Base-by-base conservation (phyloP, 2,113 vertebrate species). In the Cephalophus harveyi region DNA sequence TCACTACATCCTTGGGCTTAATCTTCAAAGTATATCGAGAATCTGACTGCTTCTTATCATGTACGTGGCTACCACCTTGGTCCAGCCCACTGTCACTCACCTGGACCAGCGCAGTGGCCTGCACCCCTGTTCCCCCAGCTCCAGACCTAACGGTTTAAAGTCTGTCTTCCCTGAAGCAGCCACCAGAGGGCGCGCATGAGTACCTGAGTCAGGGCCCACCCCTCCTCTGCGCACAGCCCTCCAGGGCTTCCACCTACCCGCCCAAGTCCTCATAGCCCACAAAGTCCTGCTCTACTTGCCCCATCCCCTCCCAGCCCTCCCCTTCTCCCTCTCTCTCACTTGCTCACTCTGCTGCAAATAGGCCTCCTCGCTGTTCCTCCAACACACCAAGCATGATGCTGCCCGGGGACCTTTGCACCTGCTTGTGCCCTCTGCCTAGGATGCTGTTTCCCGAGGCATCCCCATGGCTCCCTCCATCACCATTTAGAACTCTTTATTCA, bases 221-320 rank as follows among this genome's bases (percentile, higher is more conserved):
- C 62, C 30, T 2, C 1, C 57, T 71, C 91, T 40, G 14, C n/a
- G 19, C 33, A 43, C 87, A 43, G 33, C 11, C 40, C 57, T 71
- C 33, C 48, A 33, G 25, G 91, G 30, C 30, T 46, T 48, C 55
- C 11, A 48, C 7, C 40, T 81, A 40, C 27, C 40, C 33, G 43
- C 1, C 2, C 28, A 36, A 71, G 40, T 71, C 60, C 36, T 40
- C 2, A 0, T 2, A 2, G 21, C 17, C 30, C 52, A 7, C 60
- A 25, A 30, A n/a, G 27, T 27, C 94, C 33, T 19, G 36, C 12
- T 36, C 2, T 0, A 30, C 28, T 30, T 30, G 5, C 36, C 36
- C 15, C 0, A 0, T 19, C 28, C 3, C 16, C 33, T 84, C 4
- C 10, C 23, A 6, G 1, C 21, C n/a, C 71, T 89, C 14, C n/a